phyloP scores from a whole-genome alignment of 2,888 invertebrate genomes.

The Patella ulyssiponensis region DNA sequence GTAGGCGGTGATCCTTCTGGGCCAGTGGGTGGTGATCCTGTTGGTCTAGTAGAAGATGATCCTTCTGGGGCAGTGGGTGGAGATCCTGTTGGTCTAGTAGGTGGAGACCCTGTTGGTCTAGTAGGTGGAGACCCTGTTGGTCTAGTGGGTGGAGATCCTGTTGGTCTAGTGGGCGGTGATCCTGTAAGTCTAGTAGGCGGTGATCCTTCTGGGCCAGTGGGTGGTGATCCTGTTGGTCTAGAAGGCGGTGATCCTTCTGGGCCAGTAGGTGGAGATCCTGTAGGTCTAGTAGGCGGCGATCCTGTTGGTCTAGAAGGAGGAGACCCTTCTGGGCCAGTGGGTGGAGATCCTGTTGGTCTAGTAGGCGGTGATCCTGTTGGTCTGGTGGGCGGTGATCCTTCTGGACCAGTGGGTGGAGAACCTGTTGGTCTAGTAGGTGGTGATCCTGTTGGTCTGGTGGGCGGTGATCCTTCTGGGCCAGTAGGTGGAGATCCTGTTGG shows the following conservation, averaged over 20 bases:
- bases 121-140: background rate
- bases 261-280: background rate
- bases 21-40: background rate
- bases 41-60: background rate
- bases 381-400: background rate
- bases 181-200: background rate
- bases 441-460: background rate
- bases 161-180: background rate
- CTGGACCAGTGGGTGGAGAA: background rate
- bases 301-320: background rate
- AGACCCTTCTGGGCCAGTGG: background rate
- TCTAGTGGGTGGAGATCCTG: background rate
- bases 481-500: no score
- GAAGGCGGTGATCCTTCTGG: background rate
- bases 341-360: background rate
- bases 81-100: background rate
- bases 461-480: background rate
- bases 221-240: background rate
- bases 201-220: background rate
- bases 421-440: background rate
- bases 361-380: background rate
- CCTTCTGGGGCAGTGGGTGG: background rate
- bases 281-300: background rate
- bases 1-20: background rate
- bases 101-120: background rate